Base-by-base conservation (phyloP, 2,113 vertebrate genomes). In the Atlantisia rogersi region DNA sequence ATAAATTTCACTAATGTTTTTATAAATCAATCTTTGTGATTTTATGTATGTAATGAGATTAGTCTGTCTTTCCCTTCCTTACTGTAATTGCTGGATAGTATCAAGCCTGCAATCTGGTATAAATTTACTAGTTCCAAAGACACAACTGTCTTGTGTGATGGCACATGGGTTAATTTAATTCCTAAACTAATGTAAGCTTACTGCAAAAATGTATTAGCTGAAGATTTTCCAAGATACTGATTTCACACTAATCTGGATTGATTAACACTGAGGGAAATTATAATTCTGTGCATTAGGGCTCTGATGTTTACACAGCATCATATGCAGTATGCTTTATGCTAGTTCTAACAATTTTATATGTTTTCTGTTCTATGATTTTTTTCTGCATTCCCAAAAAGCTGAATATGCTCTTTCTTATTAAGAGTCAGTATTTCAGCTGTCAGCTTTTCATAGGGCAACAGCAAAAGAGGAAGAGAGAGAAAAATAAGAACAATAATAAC, bases 351-450 rank as follows among this genome's bases (percentile, higher is more conserved):
- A 24, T 60, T 78, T 20, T 29, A 15, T 18, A 0, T 28, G 12
- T 90, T 92, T 93, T 83, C 80, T 75, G 7, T 53, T 78, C 62
- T 52, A 52, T 15, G 7, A 0, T 35, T 0, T 46, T 88, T 83
- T 89, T 58, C 63, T 87, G 32, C 32, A 10, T 86, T 95, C 56
- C 46, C 50, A 86, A 70, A 78, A 42, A 86, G 48, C 60, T 86
- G 68, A 90, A 83, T 81, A 18, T 63, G 29, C 52, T 87, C 29
- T 59, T 88, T 80, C 70, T 68, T 78, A 63, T 42, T 52, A 75
- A 64, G 63, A 86, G 63, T 53, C 76, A 52, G 32, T 92, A 60
- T 95, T 91, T 94, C 46, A 94, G 68, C 48, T 92, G 67, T 68
- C 56, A 71, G 82, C 42, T 94, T 90, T 73, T 86, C 88, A 65